phyloP scores from a whole-genome alignment of 2,797 vertebrate genomes.

The Sebastes oblongus region DNA sequence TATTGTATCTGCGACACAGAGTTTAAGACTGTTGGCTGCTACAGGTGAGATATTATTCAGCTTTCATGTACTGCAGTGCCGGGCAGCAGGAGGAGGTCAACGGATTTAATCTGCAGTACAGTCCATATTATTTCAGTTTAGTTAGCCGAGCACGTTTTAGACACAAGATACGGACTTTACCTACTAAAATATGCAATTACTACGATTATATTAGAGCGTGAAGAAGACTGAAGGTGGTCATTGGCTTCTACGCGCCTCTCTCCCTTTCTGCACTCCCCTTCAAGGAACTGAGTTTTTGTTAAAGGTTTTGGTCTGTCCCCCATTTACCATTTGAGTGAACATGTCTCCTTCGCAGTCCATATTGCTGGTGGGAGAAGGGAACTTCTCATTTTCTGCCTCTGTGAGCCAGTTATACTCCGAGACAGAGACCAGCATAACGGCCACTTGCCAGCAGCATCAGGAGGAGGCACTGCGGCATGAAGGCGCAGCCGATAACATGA shows the following conservation, averaged over 20 bases:
- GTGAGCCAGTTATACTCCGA: slow-evolving; percentile 63
- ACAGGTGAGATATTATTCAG: slow-evolving; percentile 33
- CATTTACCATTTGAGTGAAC: background rate
- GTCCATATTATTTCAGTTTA: rapidly evolving
- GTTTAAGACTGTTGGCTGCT: background rate
- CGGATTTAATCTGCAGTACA: background rate
- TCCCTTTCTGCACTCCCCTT: background rate
- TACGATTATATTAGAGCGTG: background rate
- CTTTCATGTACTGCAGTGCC: background rate
- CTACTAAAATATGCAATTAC: background rate
- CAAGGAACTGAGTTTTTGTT: background rate
- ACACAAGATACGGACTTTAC: background rate
- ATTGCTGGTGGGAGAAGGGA: slow-evolving; percentile 94
- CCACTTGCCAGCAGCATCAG: slow-evolving; percentile 86
- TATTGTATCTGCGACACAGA: slow-evolving; percentile 35
- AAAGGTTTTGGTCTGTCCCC: background rate
- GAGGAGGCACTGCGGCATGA: slow-evolving; percentile 73
- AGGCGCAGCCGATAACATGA: slow-evolving; percentile 76
- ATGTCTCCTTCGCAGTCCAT: slow-evolving; percentile 72
- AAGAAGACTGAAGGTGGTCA: background rate
- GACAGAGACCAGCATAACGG: slow-evolving; percentile 72
- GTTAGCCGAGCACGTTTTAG: rapidly evolving
- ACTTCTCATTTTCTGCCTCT: slow-evolving; percentile 91
- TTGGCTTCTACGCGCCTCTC: slow-evolving; percentile 1
- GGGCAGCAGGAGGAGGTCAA: slow-evolving; percentile 28